Percentiles rank a stretch among this genome's conserved stretches.
phyloP scores from a whole-genome alignment of 2,113 vertebrate species.

The Bubalus kerabau region DNA sequence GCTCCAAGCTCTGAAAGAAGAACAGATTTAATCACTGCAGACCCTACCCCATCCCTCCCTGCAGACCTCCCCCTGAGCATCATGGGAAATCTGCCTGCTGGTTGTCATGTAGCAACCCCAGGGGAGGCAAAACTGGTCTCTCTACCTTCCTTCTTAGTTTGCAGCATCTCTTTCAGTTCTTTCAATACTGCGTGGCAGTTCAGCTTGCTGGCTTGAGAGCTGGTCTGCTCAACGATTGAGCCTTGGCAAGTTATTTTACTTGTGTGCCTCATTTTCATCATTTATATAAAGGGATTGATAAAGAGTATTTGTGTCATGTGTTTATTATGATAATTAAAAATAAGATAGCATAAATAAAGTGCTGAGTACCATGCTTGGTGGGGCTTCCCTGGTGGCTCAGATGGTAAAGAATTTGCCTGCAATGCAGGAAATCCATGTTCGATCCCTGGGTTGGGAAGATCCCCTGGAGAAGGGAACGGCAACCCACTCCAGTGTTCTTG shows the following conservation, averaged over 20 bases:
- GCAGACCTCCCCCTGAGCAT: background rate
- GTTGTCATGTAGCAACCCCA: background rate
- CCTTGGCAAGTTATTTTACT: background rate
- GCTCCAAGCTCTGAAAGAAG: background rate
- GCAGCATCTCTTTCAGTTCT: background rate
- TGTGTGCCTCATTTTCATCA: background rate
- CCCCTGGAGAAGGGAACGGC: background rate
- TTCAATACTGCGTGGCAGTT: rapidly evolving
- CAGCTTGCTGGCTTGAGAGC: background rate
- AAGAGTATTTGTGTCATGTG: background rate
- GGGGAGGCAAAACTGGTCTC: background rate
- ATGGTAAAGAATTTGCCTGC: background rate
- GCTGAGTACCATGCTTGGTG: background rate
- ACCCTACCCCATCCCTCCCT: background rate
- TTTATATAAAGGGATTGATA: background rate
- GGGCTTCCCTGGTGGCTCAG: background rate
- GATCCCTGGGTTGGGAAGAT: background rate
- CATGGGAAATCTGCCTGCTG: background rate
- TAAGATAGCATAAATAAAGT: background rate
- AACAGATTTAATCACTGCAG: background rate
- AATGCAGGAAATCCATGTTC: background rate
- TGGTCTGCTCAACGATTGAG: rapidly evolving
- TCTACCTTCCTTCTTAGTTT: background rate
- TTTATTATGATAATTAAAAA: background rate
- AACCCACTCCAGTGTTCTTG: background rate